Percentiles rank a stretch among this genome's conserved stretches.
Evolutionary conservation across 2,797 vertebrate genomes (phyloP).

Genomic region (Darevskia mixta): DNA sequence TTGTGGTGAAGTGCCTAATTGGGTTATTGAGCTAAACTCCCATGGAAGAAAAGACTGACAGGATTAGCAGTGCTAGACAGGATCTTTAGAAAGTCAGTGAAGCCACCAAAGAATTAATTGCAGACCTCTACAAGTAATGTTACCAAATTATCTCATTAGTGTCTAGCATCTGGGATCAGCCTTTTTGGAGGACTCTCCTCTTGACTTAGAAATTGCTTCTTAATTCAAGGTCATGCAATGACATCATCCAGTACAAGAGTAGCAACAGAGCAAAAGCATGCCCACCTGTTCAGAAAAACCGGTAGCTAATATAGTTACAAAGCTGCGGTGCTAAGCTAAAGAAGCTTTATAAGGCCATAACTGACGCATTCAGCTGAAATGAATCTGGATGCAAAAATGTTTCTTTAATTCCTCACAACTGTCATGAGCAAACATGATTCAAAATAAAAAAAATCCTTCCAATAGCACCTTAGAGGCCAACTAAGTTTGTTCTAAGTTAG

Average conservation of each 20-base stretch:
- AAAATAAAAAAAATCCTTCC: no score
- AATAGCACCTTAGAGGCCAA: no score
- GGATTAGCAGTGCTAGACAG: slow-evolving; percentile 27
- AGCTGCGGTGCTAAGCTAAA: neutral
- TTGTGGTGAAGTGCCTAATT: neutral
- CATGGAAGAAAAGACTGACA: neutral
- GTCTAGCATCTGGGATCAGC: slow-evolving; percentile 37
- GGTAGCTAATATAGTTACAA: neutral
- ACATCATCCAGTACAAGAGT: slow-evolving; percentile 46
- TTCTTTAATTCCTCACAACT: slow-evolving; percentile 53
- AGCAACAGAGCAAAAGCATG: slow-evolving; percentile 44
- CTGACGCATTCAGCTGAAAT: slow-evolving; percentile 63
- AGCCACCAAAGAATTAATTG: neutral
- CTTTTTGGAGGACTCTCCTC: slow-evolving; percentile 7
- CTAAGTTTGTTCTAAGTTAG: no score
- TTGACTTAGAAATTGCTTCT: slow-evolving; percentile 41
- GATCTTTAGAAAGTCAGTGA: slow-evolving; percentile 46
- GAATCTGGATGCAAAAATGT: slow-evolving; percentile 59
- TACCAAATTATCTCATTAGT: slow-evolving; percentile 45
- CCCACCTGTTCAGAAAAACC: neutral
- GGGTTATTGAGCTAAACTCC: neutral
- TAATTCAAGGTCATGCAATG: slow-evolving; percentile 51
- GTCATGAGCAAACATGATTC: slow-evolving; percentile 45
- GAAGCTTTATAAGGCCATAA: no score
- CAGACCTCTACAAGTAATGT: slow-evolving; percentile 26